Evolutionary conservation across 2,797 vertebrate genomes (phyloP), one percentile per base, ranked within the genome.

Genomic region (Tenualosa ilisha): DNA sequence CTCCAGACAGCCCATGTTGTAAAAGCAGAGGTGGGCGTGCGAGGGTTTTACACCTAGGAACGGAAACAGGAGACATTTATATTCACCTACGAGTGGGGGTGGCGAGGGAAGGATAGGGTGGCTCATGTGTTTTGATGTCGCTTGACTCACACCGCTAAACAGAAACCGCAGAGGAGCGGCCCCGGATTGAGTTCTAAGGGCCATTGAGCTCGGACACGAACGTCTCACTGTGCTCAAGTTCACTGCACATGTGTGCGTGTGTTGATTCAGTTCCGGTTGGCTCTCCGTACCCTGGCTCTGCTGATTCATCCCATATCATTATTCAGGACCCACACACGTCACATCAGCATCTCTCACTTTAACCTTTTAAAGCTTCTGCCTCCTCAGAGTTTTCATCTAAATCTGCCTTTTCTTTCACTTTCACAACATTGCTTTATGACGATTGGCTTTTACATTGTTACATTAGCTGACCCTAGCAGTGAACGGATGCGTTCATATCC

Each of bases 101-200:
- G 83, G 56, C n/a, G 82, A 87, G 75, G 72, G 63, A 63, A 61
- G 75, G 79, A 84, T 87, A 84, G 83, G 86, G 86, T 85, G 84
- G 86, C 83, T 85, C 84, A 79, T 72, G n/a, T 86, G n/a, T 86
- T 90, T 84, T 89, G 86, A 87, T 90, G 88, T 86, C 83, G 79
- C 85, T 82, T 90, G 89, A 91, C 88, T 91, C 90, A 91, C 24
- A 82, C 54, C 40, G 56, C 82, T 84, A 88, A 87, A 84, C 85
- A 86, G 82, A 75, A 37, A 82, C 43, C 72, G 72, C 85, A 84
- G 83, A 81, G 75, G 72, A 82, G 50, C 37, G 7, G n/a, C 82
- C 79, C 15, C 63, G 86, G 83, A 86, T 92, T 82, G 46, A 75
- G 83, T 89, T 85, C 84, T 86, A 65, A 3, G 86, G 63, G 63